Base-by-base conservation (phyloP, 1,140 invertebrate species). In the Procambarus virginalis region DNA sequence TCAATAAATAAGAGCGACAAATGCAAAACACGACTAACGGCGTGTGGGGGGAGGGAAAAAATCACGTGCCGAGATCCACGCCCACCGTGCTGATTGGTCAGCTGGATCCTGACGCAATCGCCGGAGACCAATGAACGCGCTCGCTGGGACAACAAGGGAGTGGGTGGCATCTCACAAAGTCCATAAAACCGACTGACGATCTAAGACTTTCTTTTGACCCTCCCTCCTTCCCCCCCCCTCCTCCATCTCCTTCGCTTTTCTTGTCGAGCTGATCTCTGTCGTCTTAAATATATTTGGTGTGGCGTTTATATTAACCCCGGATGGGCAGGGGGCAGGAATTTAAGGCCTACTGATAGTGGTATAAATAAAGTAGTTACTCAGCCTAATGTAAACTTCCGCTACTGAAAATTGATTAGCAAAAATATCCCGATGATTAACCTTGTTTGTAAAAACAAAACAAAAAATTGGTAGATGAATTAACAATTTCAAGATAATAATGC, bases 121-220 rank as follows among this genome's bases (percentile, higher is more conserved):
- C n/a, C 49, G 34, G n/a, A 14, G 58, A 64, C 88, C 88, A 89
- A 89, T 84, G 80, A 89, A 81, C 80, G 88, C 77, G 81, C 88
- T 49, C 34, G 45, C 55, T 49, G 80, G 81, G 81, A 89, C 87
- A 89, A 89, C 87, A 89, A 84, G 88, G 88, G 88, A 89, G 88
- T 60, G 88, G 88, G 82, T 83, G 88, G 88, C 88, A 89, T 89
- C 88, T 89, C 84, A 89, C 81, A 78, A 78, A 79, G 82, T 82
- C 82, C 88, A 89, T 84, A 89, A 89, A 89, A 89, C 81, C 81
- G 70, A 84, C 80, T 83, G 87, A 78, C 87, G 87, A 83, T 89
- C 87, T 45, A 48, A 49, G 55, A 83, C 82, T 89, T 84, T 89
- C 82, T 89, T 87, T 68, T 70, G 8, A 46, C 77, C 60, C 10